Evolutionary conservation across 30 jellyfish, hydroid and myxozoan species (phyloP), one percentile per base, ranked within the genome.

Genomic region (Aurelia sp.): DNA sequence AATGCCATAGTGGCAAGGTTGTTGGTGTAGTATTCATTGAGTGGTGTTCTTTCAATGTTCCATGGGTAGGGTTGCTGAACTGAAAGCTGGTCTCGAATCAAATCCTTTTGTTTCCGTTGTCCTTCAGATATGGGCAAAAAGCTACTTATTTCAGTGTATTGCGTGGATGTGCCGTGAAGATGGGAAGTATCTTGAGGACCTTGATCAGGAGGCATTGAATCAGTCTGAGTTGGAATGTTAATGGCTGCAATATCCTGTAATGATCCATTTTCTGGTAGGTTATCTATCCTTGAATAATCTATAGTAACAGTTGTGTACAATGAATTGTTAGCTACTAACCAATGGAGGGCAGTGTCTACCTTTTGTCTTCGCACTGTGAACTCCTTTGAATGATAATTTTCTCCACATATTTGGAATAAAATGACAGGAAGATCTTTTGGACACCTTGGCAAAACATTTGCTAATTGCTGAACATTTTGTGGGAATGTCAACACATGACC

Each of bases 401-500:
- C 35, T 12, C 88, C 88, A 21, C 27, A 31, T 27, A 85, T 44
- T 41, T 53, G 50, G 24, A 84, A 31, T 58, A 82, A 72, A 74
- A 80, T 80, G 59, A 84, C 82, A 67, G 94, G 82, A 61, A 84
- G 66, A 50, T 84, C 94, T n/a, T 62, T 71, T 17, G 88, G 82
- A 22, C 81, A 33, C 38, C 82, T 59, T 51, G 94, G 89, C 55
- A 73, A 63, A 51, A 48, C 60, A 67, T 72, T 75, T 50, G 82
- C 94, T 44, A 85, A 64, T 48, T 63, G 74, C 53, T 74, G 88
- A n/a, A 74, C 88, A 85, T 85, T 64, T 61, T 82, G 76, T 27
- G 94, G 89, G 20, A 85, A 73, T 40, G 79, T 85, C 21, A 85
- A 20, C 31, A 74, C 88, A 85, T 85, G 94, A 53, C 94, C 89